These are phyloP conservation scores for Leistus spinibarbis DNA, from an alignment of 2,888 invertebrate genomes.

Conservation along the genomic window DNA sequence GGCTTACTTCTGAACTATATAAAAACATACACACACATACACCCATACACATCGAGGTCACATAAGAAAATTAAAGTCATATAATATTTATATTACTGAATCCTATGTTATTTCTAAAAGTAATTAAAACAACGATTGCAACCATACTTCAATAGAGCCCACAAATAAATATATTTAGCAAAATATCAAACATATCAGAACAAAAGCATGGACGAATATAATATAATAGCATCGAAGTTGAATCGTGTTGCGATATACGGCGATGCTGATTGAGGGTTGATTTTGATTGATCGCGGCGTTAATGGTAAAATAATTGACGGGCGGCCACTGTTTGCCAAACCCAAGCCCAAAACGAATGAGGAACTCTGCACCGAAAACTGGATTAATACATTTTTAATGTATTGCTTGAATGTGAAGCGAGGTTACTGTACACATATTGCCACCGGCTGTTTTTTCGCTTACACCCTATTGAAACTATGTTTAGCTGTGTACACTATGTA, in stretches of 20 bases:
- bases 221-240: too few relatives aligned
- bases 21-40: too few relatives aligned
- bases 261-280: conserved; percentile 55
- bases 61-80: too few relatives aligned
- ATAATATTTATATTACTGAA: too few relatives aligned
- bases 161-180: background rate
- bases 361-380: conserved; percentile 52
- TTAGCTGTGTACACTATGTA: background rate
- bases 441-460: background rate
- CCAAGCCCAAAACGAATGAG: background rate
- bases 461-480: background rate
- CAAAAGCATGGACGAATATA: background rate
- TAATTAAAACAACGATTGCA: too few relatives aligned
- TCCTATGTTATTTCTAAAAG: too few relatives aligned
- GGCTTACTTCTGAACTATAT: too few relatives aligned
- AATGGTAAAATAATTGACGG: conserved; percentile 57
- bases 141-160: too few relatives aligned
- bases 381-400: conserved; percentile 59
- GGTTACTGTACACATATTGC: conserved; percentile 12
- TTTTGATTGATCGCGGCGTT: conserved; percentile 55
- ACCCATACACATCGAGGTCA: too few relatives aligned
- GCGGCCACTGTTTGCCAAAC: conserved; percentile 49
- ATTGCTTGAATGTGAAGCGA: conserved; percentile 24
- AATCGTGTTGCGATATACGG: background rate
- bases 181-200: background rate